A percentile compares a stretch with the other conserved stretches of the same genome.
phyloP scores from a whole-genome alignment of 1,140 invertebrate genomes.

The Brevipalpus yothersi region DNA sequence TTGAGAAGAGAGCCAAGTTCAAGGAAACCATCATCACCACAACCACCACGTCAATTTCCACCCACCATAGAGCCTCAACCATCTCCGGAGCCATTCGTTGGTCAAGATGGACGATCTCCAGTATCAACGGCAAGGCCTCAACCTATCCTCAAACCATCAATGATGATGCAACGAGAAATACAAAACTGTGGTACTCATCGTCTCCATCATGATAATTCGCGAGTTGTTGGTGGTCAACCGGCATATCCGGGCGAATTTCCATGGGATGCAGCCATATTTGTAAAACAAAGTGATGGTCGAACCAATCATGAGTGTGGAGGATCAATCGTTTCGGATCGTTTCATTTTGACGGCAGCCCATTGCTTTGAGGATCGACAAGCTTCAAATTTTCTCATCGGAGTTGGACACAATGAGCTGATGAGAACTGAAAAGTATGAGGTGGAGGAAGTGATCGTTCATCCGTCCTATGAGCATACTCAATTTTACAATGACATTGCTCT shows the following conservation, averaged over 20 bases:
- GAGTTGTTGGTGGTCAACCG: conserved; percentile 47
- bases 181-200: not conserved
- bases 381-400: not conserved
- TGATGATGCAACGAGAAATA: not conserved
- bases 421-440: not conserved
- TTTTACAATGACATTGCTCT: conserved; percentile 7
- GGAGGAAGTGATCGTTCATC: not conserved
- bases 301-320: conserved; percentile 38
- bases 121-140: too few species aligned
- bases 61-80: not conserved
- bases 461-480: not conserved
- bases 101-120: not conserved
- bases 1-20: too few species aligned
- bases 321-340: conserved; percentile 52
- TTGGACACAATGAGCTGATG: not conserved
- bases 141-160: too few species aligned
- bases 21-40: too few species aligned
- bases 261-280: conserved; percentile 29
- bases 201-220: not conserved
- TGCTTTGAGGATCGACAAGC: conserved; percentile 4
- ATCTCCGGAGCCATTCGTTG: not conserved
- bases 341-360: conserved; percentile 24
- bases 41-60: not conserved
- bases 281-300: not conserved
- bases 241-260: conserved; percentile 49